Evolutionary conservation across 2,888 invertebrate genomes (phyloP).

Genomic region (Tricholauxania praeusta): DNA sequence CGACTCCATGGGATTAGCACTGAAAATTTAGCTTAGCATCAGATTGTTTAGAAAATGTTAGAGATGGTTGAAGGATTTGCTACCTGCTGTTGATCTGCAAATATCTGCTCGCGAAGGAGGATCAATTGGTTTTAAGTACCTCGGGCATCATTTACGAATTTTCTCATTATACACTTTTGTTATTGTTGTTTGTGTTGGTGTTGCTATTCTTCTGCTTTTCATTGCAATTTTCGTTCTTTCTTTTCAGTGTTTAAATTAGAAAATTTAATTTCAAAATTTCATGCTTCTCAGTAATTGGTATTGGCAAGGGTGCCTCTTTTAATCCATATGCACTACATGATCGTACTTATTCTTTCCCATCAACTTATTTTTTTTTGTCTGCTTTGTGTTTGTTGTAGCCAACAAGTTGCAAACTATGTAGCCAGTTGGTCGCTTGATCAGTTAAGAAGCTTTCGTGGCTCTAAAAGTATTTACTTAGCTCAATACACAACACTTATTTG

Average conservation of each 20-base stretch:
- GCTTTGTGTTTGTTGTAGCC: conserved; percentile 1
- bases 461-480: not conserved
- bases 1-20: conserved; percentile 59
- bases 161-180: not conserved
- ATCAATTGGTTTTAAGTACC: conserved; percentile 38
- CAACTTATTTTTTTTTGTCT: not conserved
- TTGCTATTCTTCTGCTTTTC: not conserved
- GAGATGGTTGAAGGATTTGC: not conserved
- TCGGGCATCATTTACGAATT: conserved; percentile 3
- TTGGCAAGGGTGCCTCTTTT: conserved; percentile 16
- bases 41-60: too few species aligned
- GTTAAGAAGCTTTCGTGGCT: not conserved
- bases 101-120: conserved; percentile 31
- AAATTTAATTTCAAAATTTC: conserved; percentile 36
- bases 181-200: conserved; percentile 4
- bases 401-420: conserved; percentile 35
- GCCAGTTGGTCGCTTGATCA: conserved; percentile 28
- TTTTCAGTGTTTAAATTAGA: conserved; percentile 28
- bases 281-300: conserved; percentile 37
- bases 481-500: not conserved
- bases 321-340: conserved; percentile 15
- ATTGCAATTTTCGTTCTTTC: not conserved
- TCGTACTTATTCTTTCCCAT: conserved; percentile 16
- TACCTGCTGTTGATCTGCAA: conserved; percentile 29
- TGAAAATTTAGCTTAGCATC: not conserved